Conservation (phyloP, 2,797 vertebrate genomes). For the Catamblyrhynchus diadema region DNA sequence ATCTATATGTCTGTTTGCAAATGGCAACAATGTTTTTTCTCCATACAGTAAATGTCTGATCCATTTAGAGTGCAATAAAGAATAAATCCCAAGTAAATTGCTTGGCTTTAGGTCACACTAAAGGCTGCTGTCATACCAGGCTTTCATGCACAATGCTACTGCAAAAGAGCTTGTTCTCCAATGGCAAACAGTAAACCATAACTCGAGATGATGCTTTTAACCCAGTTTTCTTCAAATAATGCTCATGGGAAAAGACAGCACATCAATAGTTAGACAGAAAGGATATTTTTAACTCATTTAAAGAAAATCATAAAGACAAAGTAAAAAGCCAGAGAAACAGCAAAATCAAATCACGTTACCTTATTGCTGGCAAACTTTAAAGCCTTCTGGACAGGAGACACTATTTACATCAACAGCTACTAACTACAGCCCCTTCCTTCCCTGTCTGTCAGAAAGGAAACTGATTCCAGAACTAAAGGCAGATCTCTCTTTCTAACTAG, state of each 20-base stretch:
- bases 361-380: neutral
- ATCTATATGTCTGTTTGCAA: neutral
- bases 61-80: neutral
- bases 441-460: neutral
- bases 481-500: neutral
- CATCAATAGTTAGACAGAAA: neutral
- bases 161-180: neutral
- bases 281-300: neutral
- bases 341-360: neutral
- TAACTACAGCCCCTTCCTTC: neutral
- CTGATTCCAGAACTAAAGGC: neutral
- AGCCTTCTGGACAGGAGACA: neutral
- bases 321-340: neutral
- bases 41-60: neutral
- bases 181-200: neutral
- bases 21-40: neutral
- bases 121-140: neutral
- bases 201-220: neutral
- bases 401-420: neutral
- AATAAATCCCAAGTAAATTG: neutral
- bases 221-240: neutral
- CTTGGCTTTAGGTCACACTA: neutral
- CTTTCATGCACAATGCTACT: neutral
- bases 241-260: neutral
- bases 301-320: neutral